phyloP scores from a whole-genome alignment of 2,113 vertebrate genomes.

The Pachycephala philippinensis region DNA sequence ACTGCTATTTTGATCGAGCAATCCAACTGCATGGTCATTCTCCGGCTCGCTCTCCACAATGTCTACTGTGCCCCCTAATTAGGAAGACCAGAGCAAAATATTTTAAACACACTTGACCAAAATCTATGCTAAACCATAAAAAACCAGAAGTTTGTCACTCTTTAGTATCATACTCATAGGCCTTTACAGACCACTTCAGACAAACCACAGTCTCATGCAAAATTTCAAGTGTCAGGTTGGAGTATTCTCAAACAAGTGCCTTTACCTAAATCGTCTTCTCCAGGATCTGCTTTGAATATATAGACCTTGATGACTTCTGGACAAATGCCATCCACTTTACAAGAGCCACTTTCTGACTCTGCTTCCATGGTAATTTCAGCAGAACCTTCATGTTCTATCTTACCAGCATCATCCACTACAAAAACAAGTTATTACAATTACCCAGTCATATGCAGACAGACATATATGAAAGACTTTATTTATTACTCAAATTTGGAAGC shows the following conservation, averaged over 20 bases:
- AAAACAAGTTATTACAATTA: constrained; percentile 61
- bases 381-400: constrained; percentile 92
- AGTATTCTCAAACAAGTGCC: background rate
- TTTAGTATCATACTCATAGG: background rate
- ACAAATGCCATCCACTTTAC: constrained; percentile 90
- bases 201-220: background rate
- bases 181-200: background rate
- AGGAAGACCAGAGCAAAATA: constrained; percentile 39
- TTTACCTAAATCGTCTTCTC: constrained; percentile 96
- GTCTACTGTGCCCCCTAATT: constrained; percentile 89
- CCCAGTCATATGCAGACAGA: constrained; percentile 16
- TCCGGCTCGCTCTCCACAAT: constrained; percentile 91
- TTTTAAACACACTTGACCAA: background rate
- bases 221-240: constrained; percentile 5
- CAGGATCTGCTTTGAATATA: constrained; percentile 98
- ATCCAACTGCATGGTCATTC: constrained; percentile 79
- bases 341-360: constrained; percentile 86
- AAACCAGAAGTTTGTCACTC: background rate
- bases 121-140: background rate
- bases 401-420: constrained; percentile 94
- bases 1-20: constrained; percentile 84
- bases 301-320: constrained; percentile 99
- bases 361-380: constrained; percentile 89
- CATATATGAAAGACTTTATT: background rate
- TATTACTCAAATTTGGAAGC: constrained; percentile 1